Evolutionary conservation across 2,113 vertebrate genomes (phyloP).

Genomic region (Calyptomena viridis): DNA sequence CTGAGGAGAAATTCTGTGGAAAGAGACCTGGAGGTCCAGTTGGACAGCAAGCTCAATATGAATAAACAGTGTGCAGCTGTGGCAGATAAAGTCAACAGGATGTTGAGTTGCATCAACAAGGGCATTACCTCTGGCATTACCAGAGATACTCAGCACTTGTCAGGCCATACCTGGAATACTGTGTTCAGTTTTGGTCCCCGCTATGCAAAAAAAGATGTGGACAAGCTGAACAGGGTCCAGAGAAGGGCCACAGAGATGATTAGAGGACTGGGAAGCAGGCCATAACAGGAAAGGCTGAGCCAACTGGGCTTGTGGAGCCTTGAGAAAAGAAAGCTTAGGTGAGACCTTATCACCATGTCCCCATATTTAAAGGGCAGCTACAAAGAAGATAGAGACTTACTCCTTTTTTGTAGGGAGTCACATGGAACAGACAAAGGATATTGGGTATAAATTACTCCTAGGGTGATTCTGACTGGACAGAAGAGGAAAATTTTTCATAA

Average conservation of each 20-base stretch:
- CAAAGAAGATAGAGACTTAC: background rate
- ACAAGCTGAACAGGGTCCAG: no score
- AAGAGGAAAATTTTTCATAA: background rate
- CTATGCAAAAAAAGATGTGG: background rate
- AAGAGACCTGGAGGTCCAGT: background rate
- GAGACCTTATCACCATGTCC: background rate
- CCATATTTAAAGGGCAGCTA: background rate
- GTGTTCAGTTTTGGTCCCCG: background rate
- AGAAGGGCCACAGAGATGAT: background rate
- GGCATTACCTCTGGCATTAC: no score
- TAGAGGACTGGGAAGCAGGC: background rate
- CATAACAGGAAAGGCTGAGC: background rate
- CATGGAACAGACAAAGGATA: background rate
- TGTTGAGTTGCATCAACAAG: background rate
- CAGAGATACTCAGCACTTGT: background rate
- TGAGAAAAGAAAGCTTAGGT: background rate
- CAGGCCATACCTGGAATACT: background rate
- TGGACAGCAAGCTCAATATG: background rate
- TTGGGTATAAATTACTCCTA: background rate
- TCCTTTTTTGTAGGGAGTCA: background rate
- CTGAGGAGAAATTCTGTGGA: background rate
- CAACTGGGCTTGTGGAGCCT: background rate
- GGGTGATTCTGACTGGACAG: background rate
- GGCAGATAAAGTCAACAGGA: rapidly evolving
- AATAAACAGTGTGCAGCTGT: background rate